Percentiles rank a stretch among this genome's conserved stretches.
These are phyloP conservation scores for Archips crataeganus DNA, from an alignment of 2,888 invertebrate species.

Conservation along the genomic window DNA sequence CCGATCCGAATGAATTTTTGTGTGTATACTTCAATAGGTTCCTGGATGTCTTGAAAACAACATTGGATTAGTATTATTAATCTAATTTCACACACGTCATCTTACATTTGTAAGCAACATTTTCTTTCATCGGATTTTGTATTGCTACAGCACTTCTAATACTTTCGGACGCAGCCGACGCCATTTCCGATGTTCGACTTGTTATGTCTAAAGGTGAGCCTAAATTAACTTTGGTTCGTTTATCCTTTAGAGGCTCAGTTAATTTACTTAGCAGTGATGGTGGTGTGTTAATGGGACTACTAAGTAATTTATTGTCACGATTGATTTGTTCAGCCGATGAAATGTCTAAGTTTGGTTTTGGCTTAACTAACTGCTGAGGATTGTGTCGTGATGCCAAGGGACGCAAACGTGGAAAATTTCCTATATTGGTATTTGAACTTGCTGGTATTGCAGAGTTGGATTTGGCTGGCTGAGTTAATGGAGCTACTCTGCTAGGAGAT, in stretches of 20 bases:
- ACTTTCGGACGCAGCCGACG: slow-evolving; percentile 58
- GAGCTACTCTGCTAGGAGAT: slow-evolving; percentile 9
- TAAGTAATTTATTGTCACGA: background rate
- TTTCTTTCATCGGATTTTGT: slow-evolving; percentile 61
- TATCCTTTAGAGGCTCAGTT: slow-evolving; percentile 55
- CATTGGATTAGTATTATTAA: slow-evolving; percentile 42
- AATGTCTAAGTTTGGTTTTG: slow-evolving; percentile 21
- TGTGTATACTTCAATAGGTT: too few species aligned
- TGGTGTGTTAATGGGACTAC: slow-evolving; percentile 53
- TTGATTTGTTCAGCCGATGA: background rate
- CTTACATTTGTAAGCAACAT: slow-evolving; percentile 70
- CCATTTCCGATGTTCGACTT: slow-evolving; percentile 50
- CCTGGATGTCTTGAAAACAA: too few species aligned
- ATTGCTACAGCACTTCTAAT: slow-evolving; percentile 43
- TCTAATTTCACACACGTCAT: slow-evolving; percentile 69
- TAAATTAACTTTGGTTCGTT: slow-evolving; percentile 43
- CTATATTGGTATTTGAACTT: slow-evolving; percentile 5
- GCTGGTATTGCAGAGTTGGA: slow-evolving; percentile 4
- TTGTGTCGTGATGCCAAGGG: slow-evolving; percentile 13
- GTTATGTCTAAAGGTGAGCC: background rate
- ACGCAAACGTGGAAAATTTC: background rate
- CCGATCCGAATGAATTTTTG: too few species aligned
- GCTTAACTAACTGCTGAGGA: slow-evolving; percentile 10
- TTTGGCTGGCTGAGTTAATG: background rate
- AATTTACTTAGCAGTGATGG: slow-evolving; percentile 58